Conservation (phyloP, 2,113 vertebrate genomes). For the Silurus glanis region DNA sequence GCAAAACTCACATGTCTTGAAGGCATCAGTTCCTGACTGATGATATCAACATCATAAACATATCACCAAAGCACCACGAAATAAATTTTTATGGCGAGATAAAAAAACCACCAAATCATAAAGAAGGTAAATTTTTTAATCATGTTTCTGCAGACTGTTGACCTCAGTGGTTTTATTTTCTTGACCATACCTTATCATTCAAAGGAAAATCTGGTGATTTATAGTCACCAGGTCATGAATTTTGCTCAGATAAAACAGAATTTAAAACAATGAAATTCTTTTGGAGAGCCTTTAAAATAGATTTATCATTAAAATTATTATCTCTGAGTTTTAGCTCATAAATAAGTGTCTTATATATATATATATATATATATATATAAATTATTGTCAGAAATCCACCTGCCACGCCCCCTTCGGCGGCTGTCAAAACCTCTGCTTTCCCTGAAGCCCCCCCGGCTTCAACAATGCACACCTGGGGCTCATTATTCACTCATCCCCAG, state of each 20-base stretch:
- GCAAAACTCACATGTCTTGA: constrained; percentile 27
- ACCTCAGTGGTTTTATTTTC: constrained; percentile 47
- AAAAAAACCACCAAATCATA: constrained; percentile 2
- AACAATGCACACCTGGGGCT: too few species aligned
- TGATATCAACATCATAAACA: too few species aligned
- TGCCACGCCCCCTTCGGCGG: too few species aligned
- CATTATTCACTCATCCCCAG: too few species aligned
- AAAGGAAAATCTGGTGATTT: constrained; percentile 39
- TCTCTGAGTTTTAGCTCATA: background rate
- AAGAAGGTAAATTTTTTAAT: background rate
- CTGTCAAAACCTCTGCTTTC: too few species aligned
- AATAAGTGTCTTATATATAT: background rate
- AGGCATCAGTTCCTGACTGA: constrained; percentile 15
- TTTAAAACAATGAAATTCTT: background rate
- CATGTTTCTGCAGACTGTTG: constrained; percentile 8
- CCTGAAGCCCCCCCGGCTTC: too few species aligned
- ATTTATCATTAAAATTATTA: background rate
- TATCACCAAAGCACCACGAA: constrained; percentile 4
- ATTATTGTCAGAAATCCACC: too few species aligned
- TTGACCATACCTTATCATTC: constrained; percentile 39
- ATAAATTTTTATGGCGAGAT: constrained; percentile 17
- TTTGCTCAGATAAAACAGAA: background rate
- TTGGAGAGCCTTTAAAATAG: background rate
- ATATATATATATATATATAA: too few species aligned
- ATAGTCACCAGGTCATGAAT: constrained; percentile 31